These are phyloP conservation scores for Fragum fragum DNA, from an alignment of 2,888 invertebrate genomes.

Conservation along the genomic window DNA sequence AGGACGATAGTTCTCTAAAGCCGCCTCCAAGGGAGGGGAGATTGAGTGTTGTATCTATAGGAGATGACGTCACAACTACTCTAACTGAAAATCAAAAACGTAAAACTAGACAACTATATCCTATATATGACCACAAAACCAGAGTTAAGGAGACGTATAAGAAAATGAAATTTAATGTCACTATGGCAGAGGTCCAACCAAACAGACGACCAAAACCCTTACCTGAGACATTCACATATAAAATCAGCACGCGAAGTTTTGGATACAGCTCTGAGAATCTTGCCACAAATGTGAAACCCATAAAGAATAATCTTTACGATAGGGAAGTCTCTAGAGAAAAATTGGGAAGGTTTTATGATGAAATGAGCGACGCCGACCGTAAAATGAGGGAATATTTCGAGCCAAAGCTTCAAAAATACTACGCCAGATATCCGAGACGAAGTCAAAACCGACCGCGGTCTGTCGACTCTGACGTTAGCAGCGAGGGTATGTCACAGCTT, in stretches of 20 bases:
- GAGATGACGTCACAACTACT: slow-evolving; percentile 48
- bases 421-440: slow-evolving; percentile 21
- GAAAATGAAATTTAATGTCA: slow-evolving; percentile 46
- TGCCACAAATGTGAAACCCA: slow-evolving; percentile 35
- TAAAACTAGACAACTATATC: slow-evolving; percentile 57
- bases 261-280: slow-evolving; percentile 25
- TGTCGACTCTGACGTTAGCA: slow-evolving; percentile 40
- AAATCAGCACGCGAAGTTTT: slow-evolving; percentile 40
- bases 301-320: slow-evolving; percentile 44
- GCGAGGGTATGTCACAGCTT: slow-evolving; percentile 40
- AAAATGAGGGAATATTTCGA: slow-evolving; percentile 22
- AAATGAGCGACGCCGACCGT: background rate
- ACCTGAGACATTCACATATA: slow-evolving; percentile 47
- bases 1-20: background rate
- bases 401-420: slow-evolving; percentile 23
- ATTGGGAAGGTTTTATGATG: background rate
- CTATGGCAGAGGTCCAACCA: background rate
- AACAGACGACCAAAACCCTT: background rate
- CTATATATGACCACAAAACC: slow-evolving; percentile 59
- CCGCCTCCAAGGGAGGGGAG: background rate
- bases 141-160: slow-evolving; percentile 43
- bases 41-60: slow-evolving; percentile 63
- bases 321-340: background rate
- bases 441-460: slow-evolving; percentile 39
- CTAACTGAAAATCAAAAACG: slow-evolving; percentile 43